Conservation (phyloP, 2,888 invertebrate genomes). For the Invenusta paracnida region DNA sequence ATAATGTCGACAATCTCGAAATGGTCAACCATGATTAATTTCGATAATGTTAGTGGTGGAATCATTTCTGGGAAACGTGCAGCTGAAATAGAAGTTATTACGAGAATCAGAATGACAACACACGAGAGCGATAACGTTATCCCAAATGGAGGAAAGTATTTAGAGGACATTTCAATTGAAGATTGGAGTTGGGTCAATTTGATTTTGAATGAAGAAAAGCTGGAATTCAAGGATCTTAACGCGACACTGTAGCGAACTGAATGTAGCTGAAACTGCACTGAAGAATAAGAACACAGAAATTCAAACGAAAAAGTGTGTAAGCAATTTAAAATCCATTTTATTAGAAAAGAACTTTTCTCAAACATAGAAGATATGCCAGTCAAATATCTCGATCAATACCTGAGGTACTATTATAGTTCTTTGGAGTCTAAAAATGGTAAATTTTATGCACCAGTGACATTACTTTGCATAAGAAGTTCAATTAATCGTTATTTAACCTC, state of each 20-base stretch:
- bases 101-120: no score
- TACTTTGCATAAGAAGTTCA: not conserved
- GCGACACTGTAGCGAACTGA: no score
- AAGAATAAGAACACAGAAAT: not conserved
- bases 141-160: no score
- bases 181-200: not conserved
- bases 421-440: not conserved
- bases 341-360: not conserved
- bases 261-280: not conserved
- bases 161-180: not conserved
- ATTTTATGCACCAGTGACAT: slow-evolving; percentile 6
- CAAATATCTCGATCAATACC: slow-evolving; percentile 12
- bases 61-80: no score
- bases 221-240: no score
- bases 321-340: not conserved
- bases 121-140: no score
- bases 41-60: no score
- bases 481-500: slow-evolving; percentile 1
- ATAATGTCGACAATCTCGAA: no score
- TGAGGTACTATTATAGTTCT: not conserved
- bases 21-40: no score
- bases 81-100: no score
- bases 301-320: not conserved
- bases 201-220: not conserved
- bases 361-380: not conserved